Percentiles rank a stretch among this genome's conserved stretches.
phyloP scores from a whole-genome alignment of 1,140 invertebrate genomes.

The Solenopsis fugax region DNA sequence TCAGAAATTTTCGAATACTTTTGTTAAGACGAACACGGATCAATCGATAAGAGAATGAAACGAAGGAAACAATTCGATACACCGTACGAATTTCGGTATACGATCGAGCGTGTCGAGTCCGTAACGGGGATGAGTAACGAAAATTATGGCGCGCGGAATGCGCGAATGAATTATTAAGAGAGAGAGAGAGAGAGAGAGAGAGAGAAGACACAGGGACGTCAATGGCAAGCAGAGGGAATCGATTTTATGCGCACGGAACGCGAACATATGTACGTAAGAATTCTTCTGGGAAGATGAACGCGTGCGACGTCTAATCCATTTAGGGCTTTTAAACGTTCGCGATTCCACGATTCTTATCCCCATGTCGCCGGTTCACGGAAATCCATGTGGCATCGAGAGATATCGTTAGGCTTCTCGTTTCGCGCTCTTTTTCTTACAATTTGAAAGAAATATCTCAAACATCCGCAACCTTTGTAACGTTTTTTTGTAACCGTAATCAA shows the following conservation, averaged over 20 bases:
- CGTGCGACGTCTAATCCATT: neutral
- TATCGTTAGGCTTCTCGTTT: neutral
- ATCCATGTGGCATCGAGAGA: neutral
- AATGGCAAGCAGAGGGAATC: constrained; percentile 51
- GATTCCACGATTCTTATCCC: neutral
- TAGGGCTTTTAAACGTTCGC: constrained; percentile 2
- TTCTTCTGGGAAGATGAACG: neutral
- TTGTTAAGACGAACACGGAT: neutral
- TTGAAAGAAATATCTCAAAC: constrained; percentile 1
- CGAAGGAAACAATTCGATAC: neutral
- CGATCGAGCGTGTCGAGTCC: constrained; percentile 11
- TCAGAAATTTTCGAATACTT: neutral
- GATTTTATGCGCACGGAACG: constrained; percentile 50
- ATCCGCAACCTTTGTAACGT: neutral
- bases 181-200: constrained; percentile 62
- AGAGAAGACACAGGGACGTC: constrained; percentile 49
- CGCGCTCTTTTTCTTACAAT: neutral
- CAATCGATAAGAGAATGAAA: neutral
- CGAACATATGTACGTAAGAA: constrained; percentile 26
- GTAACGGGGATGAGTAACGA: constrained; percentile 46
- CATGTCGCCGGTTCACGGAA: neutral
- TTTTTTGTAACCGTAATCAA: neutral
- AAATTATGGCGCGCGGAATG: constrained; percentile 70
- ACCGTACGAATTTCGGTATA: neutral
- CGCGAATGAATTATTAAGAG: constrained; percentile 78